Evolutionary conservation across 2,888 invertebrate species (phyloP).

Genomic region (Cephus spinipes): DNA sequence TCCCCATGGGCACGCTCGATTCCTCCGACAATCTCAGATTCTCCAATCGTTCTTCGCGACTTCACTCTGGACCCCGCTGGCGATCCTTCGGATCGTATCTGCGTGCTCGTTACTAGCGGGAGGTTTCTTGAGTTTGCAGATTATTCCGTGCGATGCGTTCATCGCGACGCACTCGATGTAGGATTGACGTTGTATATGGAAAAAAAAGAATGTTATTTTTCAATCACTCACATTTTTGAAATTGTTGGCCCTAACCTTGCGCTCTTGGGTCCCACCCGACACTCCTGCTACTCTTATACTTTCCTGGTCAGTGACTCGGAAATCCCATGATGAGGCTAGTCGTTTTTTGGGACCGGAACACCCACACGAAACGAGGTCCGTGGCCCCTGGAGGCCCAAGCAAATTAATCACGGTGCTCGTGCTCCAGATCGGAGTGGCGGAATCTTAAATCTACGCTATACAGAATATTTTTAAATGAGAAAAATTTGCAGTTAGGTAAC

Average conservation of each 20-base stretch:
- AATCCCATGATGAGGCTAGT: neutral
- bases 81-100: neutral
- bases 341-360: neutral
- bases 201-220: neutral
- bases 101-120: neutral
- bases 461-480: neutral
- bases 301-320: neutral
- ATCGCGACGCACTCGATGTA: neutral
- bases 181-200: neutral
- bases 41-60: neutral
- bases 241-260: neutral
- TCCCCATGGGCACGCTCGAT: conserved; percentile 3
- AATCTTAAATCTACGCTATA: neutral
- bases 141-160: neutral
- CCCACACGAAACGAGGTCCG: neutral
- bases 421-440: neutral
- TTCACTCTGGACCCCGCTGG: neutral
- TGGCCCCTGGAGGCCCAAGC: neutral
- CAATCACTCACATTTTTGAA: neutral
- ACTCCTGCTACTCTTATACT: neutral
- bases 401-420: neutral
- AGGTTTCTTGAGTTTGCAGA: neutral
- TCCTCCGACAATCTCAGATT: neutral
- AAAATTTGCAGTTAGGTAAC: neutral
- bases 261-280: neutral